Conservation (phyloP, 2,888 invertebrate genomes). For the Leucoptera coffeella region DNA sequence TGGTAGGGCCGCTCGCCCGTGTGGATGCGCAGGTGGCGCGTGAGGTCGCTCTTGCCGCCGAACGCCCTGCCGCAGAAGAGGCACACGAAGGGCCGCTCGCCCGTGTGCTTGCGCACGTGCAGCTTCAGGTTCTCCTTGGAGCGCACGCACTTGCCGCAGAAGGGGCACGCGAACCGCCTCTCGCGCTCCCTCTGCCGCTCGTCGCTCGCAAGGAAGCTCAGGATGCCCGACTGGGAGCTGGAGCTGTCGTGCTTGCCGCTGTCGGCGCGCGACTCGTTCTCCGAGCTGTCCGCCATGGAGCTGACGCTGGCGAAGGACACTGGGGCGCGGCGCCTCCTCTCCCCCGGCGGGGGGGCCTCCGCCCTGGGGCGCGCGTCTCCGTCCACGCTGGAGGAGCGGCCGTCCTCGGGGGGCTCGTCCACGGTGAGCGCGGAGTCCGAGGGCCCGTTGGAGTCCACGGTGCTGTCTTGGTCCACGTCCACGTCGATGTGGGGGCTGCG, state of each 20-base stretch:
- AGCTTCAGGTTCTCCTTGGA: slow-evolving; percentile 84
- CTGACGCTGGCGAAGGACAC: slow-evolving; percentile 49
- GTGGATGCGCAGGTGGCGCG: slow-evolving; percentile 80
- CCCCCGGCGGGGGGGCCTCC: slow-evolving; percentile 11
- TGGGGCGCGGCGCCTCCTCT: slow-evolving; percentile 25
- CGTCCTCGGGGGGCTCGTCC: slow-evolving; percentile 41
- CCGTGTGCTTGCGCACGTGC: slow-evolving; percentile 81
- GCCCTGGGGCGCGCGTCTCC: slow-evolving; percentile 29
- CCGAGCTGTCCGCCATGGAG: slow-evolving; percentile 47
- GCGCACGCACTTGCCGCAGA: slow-evolving; percentile 84
- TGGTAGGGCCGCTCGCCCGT: slow-evolving; percentile 87
- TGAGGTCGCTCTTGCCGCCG: slow-evolving; percentile 82
- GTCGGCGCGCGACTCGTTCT: slow-evolving; percentile 38
- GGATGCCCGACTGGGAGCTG: slow-evolving; percentile 49
- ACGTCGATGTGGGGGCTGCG: slow-evolving; percentile 43
- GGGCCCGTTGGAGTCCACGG: slow-evolving; percentile 61
- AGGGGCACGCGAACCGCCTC: slow-evolving; percentile 79
- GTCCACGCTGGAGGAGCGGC: slow-evolving; percentile 32
- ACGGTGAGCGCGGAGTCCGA: slow-evolving; percentile 41
- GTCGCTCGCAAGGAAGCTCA: slow-evolving; percentile 59
- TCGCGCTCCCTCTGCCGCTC: slow-evolving; percentile 57
- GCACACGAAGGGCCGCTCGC: slow-evolving; percentile 86
- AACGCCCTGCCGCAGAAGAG: slow-evolving; percentile 84
- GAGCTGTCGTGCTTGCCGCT: slow-evolving; percentile 46
- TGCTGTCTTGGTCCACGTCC: slow-evolving; percentile 64